Evolutionary conservation across 2,113 vertebrate species (phyloP).

Genomic region (Isurus oxyrinchus): DNA sequence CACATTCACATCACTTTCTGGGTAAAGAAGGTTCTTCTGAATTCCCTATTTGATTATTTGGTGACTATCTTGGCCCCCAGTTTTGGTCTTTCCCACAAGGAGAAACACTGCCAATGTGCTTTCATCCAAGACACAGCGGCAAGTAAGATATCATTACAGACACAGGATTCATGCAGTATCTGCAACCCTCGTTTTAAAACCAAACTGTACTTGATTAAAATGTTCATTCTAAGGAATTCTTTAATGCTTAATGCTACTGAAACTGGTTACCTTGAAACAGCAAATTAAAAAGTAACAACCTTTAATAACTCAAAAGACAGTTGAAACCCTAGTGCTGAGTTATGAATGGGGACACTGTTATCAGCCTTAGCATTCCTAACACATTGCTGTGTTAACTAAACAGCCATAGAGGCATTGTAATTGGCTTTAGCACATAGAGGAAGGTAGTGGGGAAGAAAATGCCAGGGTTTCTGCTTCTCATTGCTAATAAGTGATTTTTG

Average conservation of each 20-base stretch:
- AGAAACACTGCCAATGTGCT: neutral
- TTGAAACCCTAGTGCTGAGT: neutral
- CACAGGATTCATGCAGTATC: neutral
- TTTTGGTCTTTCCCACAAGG: neutral
- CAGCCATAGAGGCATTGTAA: neutral
- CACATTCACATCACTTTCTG: neutral
- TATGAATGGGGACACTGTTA: neutral
- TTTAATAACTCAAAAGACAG: neutral
- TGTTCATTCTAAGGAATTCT: neutral
- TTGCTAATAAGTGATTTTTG: neutral
- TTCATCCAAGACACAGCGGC: neutral
- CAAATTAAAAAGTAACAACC: neutral
- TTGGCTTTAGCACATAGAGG: neutral
- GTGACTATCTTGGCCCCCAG: neutral
- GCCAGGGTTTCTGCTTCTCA: neutral
- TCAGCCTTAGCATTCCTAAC: neutral
- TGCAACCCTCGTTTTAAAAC: neutral
- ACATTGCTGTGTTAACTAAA: neutral
- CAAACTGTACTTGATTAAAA: neutral
- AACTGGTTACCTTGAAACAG: neutral
- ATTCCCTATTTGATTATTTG: neutral
- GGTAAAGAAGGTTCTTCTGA: neutral
- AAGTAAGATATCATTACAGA: too few relatives aligned
- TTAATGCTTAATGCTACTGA: neutral
- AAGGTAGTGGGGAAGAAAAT: neutral